A percentile compares a stretch with the other conserved stretches of the same genome.
These are phyloP conservation scores for Leptopilina myrica DNA, from an alignment of 2,888 invertebrate genomes.

Conservation along the genomic window DNA sequence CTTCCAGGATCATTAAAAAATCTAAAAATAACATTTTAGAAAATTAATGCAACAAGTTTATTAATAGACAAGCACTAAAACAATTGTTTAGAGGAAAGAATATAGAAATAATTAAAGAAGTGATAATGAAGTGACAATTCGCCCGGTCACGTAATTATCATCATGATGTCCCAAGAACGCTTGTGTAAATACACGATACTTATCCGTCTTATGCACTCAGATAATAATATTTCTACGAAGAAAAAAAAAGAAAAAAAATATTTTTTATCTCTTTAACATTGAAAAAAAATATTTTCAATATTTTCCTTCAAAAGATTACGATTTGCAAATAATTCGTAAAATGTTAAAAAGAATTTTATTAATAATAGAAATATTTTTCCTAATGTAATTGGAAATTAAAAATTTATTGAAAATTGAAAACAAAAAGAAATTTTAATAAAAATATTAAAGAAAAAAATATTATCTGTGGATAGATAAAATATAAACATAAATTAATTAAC, in stretches of 20 bases:
- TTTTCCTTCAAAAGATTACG: not conserved
- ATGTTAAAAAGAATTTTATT: not conserved
- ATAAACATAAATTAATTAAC: too few relatives aligned
- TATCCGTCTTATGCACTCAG: conserved; percentile 2
- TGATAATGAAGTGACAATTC: conserved; percentile 33
- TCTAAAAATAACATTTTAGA: not conserved
- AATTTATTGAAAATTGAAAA: too few relatives aligned
- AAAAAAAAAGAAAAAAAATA: not conserved
- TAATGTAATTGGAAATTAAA: too few relatives aligned
- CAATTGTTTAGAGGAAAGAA: not conserved
- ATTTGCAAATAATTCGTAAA: too few relatives aligned
- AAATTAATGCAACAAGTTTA: not conserved
- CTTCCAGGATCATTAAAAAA: too few relatives aligned
- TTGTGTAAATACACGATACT: not conserved
- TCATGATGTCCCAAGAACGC: conserved; percentile 2
- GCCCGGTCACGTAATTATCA: conserved; percentile 33
- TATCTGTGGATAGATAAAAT: too few relatives aligned
- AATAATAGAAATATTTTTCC: not conserved
- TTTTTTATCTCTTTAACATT: not conserved
- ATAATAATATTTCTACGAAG: not conserved
- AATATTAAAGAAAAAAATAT: too few relatives aligned
- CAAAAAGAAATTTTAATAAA: not conserved
- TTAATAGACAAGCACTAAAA: not conserved
- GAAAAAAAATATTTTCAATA: too few relatives aligned
- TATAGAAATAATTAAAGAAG: conserved; percentile 27